Evolutionary conservation across 2,888 invertebrate species (phyloP).

Genomic region (Ectemnius cavifrons): DNA sequence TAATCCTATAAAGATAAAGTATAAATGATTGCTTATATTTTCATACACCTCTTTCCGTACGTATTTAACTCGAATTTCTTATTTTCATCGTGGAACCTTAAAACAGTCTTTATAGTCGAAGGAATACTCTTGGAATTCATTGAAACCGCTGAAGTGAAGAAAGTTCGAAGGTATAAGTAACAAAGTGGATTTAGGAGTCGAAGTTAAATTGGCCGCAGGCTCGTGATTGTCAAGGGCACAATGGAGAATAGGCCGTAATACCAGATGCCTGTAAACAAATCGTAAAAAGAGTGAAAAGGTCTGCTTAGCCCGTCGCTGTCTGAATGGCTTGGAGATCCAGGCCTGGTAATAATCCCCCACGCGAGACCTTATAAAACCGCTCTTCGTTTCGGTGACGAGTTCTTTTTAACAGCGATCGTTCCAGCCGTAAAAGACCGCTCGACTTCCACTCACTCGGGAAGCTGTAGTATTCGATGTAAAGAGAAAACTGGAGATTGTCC

Average conservation of each 20-base stretch:
- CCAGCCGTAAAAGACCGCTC: slow-evolving; percentile 56
- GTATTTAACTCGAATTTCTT: too few relatives aligned
- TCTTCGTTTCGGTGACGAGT: slow-evolving; percentile 64
- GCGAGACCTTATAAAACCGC: slow-evolving; percentile 66
- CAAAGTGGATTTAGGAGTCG: neutral
- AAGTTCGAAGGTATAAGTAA: too few relatives aligned
- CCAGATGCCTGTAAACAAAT: slow-evolving; percentile 72
- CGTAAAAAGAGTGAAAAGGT: slow-evolving; percentile 68
- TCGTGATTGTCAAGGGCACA: slow-evolving; percentile 62
- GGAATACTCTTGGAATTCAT: too few relatives aligned
- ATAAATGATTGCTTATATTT: too few relatives aligned
- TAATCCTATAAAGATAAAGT: neutral
- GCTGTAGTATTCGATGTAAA: too few relatives aligned
- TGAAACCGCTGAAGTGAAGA: too few relatives aligned
- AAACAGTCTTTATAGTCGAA: too few relatives aligned
- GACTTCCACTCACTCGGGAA: too few relatives aligned
- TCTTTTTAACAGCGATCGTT: slow-evolving; percentile 66
- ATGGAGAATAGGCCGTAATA: slow-evolving; percentile 50
- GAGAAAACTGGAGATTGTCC: too few relatives aligned
- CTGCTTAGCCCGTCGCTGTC: slow-evolving; percentile 42
- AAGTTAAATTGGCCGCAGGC: slow-evolving; percentile 57
- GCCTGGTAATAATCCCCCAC: slow-evolving; percentile 51
- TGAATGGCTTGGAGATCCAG: slow-evolving; percentile 60
- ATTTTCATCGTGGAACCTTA: too few relatives aligned
- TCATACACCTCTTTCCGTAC: too few relatives aligned